These are phyloP conservation scores for Rhynchophorus ferrugineus DNA, from an alignment of 1,140 invertebrate species.

Conservation along the genomic window DNA sequence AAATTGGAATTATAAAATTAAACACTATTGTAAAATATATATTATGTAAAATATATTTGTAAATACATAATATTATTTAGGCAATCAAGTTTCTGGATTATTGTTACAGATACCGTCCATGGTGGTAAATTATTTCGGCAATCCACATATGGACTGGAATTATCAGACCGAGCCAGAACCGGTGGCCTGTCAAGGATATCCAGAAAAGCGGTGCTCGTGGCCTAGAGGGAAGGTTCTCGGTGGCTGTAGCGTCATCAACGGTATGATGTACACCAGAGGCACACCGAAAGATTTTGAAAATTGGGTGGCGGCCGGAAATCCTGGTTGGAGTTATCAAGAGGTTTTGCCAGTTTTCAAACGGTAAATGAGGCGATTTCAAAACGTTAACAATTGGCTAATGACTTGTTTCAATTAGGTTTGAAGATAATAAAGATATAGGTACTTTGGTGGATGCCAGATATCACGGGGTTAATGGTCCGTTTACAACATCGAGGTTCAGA, in stretches of 20 bases:
- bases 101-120: conserved; percentile 45
- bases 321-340: conserved; percentile 38
- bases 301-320: conserved; percentile 48
- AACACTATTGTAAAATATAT: no score
- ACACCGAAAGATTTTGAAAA: conserved; percentile 62
- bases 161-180: conserved; percentile 56
- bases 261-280: conserved; percentile 69
- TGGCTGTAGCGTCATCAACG: conserved; percentile 59
- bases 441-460: conserved; percentile 39
- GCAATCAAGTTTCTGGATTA: no score
- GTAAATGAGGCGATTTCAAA: not conserved
- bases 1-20: no score
- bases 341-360: conserved; percentile 50
- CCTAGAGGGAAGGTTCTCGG: conserved; percentile 51
- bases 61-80: no score
- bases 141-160: conserved; percentile 55
- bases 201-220: conserved; percentile 46
- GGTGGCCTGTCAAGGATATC: conserved; percentile 48
- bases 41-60: no score
- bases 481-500: conserved; percentile 46
- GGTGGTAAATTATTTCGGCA: conserved; percentile 47
- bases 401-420: conserved; percentile 31
- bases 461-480: conserved; percentile 43
- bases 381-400: not conserved
- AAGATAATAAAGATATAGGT: conserved; percentile 47